These are phyloP conservation scores for Volucella inanis DNA, from an alignment of 2,888 invertebrate genomes.

Conservation along the genomic window DNA sequence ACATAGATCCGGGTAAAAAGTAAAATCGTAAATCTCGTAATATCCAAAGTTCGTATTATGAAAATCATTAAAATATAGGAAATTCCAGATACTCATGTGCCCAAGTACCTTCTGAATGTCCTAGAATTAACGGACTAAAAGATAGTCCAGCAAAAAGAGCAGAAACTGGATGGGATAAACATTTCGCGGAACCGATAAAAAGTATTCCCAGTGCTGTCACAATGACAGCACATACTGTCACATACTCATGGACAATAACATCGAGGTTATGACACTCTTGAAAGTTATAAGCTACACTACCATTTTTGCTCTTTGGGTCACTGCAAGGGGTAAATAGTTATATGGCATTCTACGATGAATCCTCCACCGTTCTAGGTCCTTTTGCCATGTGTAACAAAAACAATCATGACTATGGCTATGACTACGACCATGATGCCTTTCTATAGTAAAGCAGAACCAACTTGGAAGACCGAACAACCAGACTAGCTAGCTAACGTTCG, in stretches of 20 bases:
- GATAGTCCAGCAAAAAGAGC: slow-evolving; percentile 5
- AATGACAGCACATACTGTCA: not conserved
- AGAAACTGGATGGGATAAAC: slow-evolving; percentile 42
- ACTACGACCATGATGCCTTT: not conserved
- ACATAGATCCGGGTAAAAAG: slow-evolving; percentile 46
- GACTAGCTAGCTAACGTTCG: slow-evolving; percentile 6
- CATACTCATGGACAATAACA: slow-evolving; percentile 38
- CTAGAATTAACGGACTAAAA: not conserved
- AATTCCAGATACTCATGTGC: slow-evolving; percentile 34
- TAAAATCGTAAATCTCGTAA: slow-evolving; percentile 51
- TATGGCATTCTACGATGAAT: slow-evolving; percentile 54
- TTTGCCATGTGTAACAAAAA: slow-evolving; percentile 19
- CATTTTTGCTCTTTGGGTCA: slow-evolving; percentile 40
- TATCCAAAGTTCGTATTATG: slow-evolving; percentile 34
- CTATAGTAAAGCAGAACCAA: not conserved
- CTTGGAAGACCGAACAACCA: not conserved
- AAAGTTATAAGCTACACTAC: not conserved
- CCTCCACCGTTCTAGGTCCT: slow-evolving; percentile 25
- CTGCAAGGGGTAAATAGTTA: slow-evolving; percentile 50
- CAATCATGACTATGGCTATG: slow-evolving; percentile 9
- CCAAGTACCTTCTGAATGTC: too few species aligned
- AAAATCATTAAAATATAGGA: slow-evolving; percentile 61
- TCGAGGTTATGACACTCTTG: slow-evolving; percentile 57
- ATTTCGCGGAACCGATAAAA: slow-evolving; percentile 41
- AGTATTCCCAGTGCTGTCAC: slow-evolving; percentile 4